These are phyloP conservation scores for Pentalonia nigronervosa DNA, from an alignment of 1,140 invertebrate species.

Conservation along the genomic window DNA sequence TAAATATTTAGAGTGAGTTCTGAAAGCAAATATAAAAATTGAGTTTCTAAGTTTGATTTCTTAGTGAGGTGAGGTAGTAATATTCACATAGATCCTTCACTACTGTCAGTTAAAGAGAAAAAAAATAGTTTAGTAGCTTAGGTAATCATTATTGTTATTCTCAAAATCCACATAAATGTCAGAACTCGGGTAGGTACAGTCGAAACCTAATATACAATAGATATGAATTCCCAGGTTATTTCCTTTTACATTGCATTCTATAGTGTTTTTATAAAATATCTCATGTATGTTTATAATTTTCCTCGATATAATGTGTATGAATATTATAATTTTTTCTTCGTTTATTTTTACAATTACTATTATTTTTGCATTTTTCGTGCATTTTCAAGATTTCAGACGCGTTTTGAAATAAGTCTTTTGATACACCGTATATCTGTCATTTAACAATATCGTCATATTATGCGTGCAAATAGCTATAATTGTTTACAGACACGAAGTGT, in stretches of 20 bases:
- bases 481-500: background rate
- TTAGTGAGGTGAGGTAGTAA: background rate
- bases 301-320: no score
- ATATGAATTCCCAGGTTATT: background rate
- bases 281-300: no score
- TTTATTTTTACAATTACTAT: no score
- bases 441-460: background rate
- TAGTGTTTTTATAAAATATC: background rate
- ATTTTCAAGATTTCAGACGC: no score
- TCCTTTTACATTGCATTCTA: background rate
- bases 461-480: background rate
- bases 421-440: no score
- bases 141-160: background rate
- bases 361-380: no score
- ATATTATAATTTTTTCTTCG: no score
- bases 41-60: background rate
- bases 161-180: background rate
- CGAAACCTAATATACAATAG: background rate
- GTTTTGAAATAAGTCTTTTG: no score
- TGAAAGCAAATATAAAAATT: background rate
- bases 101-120: background rate
- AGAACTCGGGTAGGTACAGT: background rate
- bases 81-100: background rate
- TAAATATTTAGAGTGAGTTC: no score
- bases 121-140: background rate